Percentiles rank a stretch among this genome's conserved stretches.
Conservation (phyloP, 2,797 vertebrate genomes). For the Otus scops region DNA sequence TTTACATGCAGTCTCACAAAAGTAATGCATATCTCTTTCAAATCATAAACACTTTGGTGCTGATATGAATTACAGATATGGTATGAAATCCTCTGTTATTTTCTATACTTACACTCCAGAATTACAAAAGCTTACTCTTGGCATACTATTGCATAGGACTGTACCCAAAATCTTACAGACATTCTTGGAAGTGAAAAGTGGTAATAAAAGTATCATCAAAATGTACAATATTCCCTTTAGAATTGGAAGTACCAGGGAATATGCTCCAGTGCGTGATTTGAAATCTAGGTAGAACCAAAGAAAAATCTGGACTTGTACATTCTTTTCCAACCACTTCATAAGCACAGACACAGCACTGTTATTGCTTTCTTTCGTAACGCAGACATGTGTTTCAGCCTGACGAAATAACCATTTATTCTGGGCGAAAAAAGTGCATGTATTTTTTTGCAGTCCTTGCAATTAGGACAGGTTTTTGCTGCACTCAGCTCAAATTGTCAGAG, state of each 20-base stretch:
- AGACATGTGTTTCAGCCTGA: background rate
- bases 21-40: background rate
- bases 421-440: background rate
- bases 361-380: background rate
- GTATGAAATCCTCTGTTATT: background rate
- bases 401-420: constrained; percentile 10
- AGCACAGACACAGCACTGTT: background rate
- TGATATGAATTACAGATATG: background rate
- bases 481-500: constrained; percentile 29
- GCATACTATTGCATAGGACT: background rate
- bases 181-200: background rate
- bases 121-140: background rate
- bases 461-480: constrained; percentile 13
- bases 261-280: background rate
- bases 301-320: background rate
- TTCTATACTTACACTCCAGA: background rate
- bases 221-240: background rate
- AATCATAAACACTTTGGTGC: background rate
- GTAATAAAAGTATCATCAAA: background rate
- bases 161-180: background rate
- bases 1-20: background rate
- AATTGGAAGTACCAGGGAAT: background rate
- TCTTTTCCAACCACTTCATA: background rate
- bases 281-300: background rate
- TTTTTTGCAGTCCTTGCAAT: constrained; percentile 44